These are phyloP conservation scores for Isaurus tuberculatus DNA, from an alignment of 92 coral and sea anemone species.

Conservation along the genomic window DNA sequence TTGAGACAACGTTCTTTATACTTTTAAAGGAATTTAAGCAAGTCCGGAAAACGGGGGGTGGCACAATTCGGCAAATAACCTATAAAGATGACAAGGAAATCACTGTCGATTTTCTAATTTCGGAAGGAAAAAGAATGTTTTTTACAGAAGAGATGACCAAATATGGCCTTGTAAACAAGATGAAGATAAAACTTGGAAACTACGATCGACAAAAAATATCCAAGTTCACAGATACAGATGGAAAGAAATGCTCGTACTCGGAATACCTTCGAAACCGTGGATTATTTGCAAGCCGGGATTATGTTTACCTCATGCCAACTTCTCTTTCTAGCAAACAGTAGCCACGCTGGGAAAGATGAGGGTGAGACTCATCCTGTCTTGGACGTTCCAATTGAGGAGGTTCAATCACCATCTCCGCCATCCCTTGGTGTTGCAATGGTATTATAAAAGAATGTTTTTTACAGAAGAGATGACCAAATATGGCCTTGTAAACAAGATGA, in stretches of 20 bases:
- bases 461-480: background rate
- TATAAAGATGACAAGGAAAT: conserved; percentile 1
- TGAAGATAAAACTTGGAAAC: conserved; percentile 4
- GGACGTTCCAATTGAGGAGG: conserved; percentile 9
- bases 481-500: background rate
- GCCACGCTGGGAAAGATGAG: background rate
- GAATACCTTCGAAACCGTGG: background rate
- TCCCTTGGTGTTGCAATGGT: conserved; percentile 14
- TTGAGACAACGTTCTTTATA: no score
- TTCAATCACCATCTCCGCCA: conserved; percentile 1
- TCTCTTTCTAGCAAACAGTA: background rate
- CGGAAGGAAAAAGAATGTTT: background rate
- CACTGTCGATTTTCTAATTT: conserved; percentile 5
- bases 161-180: background rate
- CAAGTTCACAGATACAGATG: conserved; percentile 1
- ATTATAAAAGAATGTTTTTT: background rate
- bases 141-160: conserved; percentile 8
- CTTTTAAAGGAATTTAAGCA: background rate
- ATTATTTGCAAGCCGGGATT: background rate
- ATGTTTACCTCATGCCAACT: background rate
- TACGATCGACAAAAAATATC: background rate
- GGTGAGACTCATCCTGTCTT: background rate
- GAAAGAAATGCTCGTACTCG: background rate
- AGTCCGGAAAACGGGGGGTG: background rate
- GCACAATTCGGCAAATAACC: conserved; percentile 15